These are phyloP conservation scores for Brachionus calyciflorus DNA, from an alignment of 1,140 invertebrate species.

Conservation along the genomic window DNA sequence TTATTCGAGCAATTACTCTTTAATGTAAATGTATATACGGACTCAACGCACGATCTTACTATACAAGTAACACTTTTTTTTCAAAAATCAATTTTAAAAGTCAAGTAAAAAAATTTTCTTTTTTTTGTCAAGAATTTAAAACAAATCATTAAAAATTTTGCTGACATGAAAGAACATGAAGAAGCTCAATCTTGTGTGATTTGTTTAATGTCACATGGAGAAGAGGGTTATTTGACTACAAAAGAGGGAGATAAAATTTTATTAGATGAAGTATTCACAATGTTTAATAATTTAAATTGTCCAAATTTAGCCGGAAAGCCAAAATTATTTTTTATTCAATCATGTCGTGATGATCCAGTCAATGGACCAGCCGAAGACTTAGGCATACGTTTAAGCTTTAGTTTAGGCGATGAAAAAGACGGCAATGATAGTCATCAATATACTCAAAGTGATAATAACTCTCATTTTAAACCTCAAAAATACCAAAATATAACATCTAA, in stretches of 20 bases:
- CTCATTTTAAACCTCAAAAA: neutral
- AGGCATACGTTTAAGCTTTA: constrained; percentile 4
- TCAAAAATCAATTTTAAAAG: neutral
- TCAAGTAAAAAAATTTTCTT: neutral
- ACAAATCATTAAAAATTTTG: constrained; percentile 27
- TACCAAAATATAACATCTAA: too few relatives aligned
- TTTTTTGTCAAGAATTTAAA: constrained; percentile 16
- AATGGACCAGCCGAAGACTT: constrained; percentile 45
- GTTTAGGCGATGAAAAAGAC: constrained; percentile 6
- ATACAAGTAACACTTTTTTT: neutral
- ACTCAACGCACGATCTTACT: constrained; percentile 19
- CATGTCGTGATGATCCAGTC: constrained; percentile 65
- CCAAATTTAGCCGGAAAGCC: constrained; percentile 67
- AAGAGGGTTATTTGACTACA: constrained; percentile 43
- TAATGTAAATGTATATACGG: constrained; percentile 29
- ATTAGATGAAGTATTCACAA: constrained; percentile 46
- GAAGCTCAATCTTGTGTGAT: constrained; percentile 35
- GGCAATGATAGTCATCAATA: neutral
- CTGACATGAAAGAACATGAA: constrained; percentile 25
- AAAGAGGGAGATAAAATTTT: constrained; percentile 41
- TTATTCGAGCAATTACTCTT: constrained; percentile 30
- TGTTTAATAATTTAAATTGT: constrained; percentile 67
- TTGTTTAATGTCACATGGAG: constrained; percentile 46
- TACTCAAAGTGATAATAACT: constrained; percentile 7
- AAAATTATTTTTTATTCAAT: constrained; percentile 76